Percentiles rank a stretch among this genome's conserved stretches.
Evolutionary conservation across 2,888 invertebrate genomes (phyloP).

Genomic region (Pristionchus mayeri): DNA sequence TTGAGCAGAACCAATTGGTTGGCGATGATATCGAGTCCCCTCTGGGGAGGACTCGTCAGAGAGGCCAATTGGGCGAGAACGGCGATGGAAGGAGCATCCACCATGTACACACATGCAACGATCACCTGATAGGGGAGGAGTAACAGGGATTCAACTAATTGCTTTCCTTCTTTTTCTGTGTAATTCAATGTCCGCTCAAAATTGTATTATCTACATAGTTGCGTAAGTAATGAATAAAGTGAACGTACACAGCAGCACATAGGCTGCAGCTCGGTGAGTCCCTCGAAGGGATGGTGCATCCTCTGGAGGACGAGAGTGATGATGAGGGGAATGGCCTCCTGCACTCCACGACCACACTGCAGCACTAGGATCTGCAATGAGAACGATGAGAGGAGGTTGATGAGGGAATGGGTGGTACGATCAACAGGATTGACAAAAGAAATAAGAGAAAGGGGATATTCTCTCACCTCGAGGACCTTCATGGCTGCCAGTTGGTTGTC

Average conservation of each 20-base stretch:
- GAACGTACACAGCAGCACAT: constrained; percentile 46
- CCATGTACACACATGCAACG: constrained; percentile 22
- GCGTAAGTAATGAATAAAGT: neutral
- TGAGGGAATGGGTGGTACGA: too few species aligned
- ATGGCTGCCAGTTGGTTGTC: constrained; percentile 96
- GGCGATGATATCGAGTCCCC: constrained; percentile 38
- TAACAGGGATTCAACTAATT: neutral
- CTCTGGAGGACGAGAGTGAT: constrained; percentile 37
- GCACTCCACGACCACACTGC: constrained; percentile 44
- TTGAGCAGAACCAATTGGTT: constrained; percentile 23
- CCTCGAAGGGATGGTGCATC: constrained; percentile 44
- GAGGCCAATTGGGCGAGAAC: constrained; percentile 9
- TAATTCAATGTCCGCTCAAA: neutral
- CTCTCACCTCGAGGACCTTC: constrained; percentile 87
- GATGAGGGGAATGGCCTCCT: constrained; percentile 39
- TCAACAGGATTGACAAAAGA: neutral
- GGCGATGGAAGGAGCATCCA: neutral
- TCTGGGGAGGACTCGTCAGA: neutral
- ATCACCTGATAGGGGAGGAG: constrained; percentile 28
- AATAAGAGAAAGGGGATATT: neutral
- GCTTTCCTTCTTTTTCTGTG: neutral
- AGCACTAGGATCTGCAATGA: constrained; percentile 26
- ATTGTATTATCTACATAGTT: neutral
- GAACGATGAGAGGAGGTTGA: neutral
- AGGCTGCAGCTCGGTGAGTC: constrained; percentile 48